Evolutionary conservation across 2,888 invertebrate genomes (phyloP), one percentile per base, ranked within the genome.

Genomic region (Platycheirus albimanus): DNA sequence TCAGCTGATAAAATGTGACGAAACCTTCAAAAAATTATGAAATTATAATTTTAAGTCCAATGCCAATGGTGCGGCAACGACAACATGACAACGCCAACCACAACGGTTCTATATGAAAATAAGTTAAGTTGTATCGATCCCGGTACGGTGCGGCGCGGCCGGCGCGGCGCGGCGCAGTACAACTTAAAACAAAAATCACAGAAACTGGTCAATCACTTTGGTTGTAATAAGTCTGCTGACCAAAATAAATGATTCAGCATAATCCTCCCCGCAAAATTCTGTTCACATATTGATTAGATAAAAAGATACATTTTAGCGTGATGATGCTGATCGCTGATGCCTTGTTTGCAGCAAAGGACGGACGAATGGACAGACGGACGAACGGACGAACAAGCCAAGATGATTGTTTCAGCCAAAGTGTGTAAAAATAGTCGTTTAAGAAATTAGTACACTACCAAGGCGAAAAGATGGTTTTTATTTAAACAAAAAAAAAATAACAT

Each of bases 371-470:
- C 20, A 28, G 49, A 49, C 1, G 51, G 17, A 19, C 19, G 17
- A 30, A 33, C 11, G n/a, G 13, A 15, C 38, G 20, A 3, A 10
- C 13, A 1, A 10, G n/a, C 54, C 1, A 56, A 52, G 11, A 24
- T 24, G 38, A 56, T 70, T 79, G 33, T 51, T 61, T 52, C 70
- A 47, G n/a, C 54, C 70, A 38, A 61, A 66, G 58, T 61, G 77
- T 81, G 71, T 81, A 81, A 77, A 81, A 81, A 81, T 81, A 81
- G 81, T 72, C 70, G 30, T 56, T 58, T 49, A 49, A 80, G 70
- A 75, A 51, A 64, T 67, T 30, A 79, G 38, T 49, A 28, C 52
- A 41, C 67, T 47, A 66, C 51, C 58, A 67, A 69, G 74, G 61
- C 47, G 45, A 64, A 74, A 74, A 52, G 36, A 58, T 52, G 30